Base-by-base conservation (phyloP, 1,140 invertebrate genomes). In the Lanistes nyassanus region DNA sequence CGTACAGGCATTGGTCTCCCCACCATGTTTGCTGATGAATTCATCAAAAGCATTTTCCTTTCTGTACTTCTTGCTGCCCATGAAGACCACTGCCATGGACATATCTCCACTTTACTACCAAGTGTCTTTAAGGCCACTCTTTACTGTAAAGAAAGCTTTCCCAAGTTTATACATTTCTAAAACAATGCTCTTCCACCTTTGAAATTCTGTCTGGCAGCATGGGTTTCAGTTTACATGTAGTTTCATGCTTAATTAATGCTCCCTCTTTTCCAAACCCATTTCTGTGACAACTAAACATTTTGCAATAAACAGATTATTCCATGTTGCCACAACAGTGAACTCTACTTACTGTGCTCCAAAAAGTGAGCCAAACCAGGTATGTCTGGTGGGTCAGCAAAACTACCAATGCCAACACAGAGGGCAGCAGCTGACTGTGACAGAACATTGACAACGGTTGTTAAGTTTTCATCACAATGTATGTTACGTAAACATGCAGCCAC, bases 31-130 rank as follows among this genome's bases (percentile, higher is more conserved):
- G 88, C 83, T 79, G 0, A 97, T 92, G 82, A 94, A 96, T 6
- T 93, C 89, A 90, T 96, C 94, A 83, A 96, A 95, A 80, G 93
- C 94, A 88, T 97, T 97, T 89, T 97, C 95, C 88, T 93, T 90
- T 6, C 95, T 94, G 90, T 94, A 97, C 83, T 95, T 96, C 83
- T 84, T 78, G 81, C 87, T 88, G 2, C 88, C 88, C 87, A 88
- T 89, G 76, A 89, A 89, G 11, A 89, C 87, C 88, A 89, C 88
- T 89, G 76, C 66, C 82, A 86, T 69, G 53, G n/a, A 29, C 71
- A 58, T n/a, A 74, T 3, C 29, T n/a, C n/a, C n/a, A n/a, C n/a
- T n/a, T n/a, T 69, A 73, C 26, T 21, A 29, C 29, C 9, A 19
- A 34, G 1, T 47, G 42, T 13, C 5, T 47, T 13, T 13, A 9